A percentile compares a stretch with the other conserved stretches of the same genome.
These are phyloP conservation scores for Acronicta psi DNA, from an alignment of 2,888 invertebrate genomes.

Conservation along the genomic window DNA sequence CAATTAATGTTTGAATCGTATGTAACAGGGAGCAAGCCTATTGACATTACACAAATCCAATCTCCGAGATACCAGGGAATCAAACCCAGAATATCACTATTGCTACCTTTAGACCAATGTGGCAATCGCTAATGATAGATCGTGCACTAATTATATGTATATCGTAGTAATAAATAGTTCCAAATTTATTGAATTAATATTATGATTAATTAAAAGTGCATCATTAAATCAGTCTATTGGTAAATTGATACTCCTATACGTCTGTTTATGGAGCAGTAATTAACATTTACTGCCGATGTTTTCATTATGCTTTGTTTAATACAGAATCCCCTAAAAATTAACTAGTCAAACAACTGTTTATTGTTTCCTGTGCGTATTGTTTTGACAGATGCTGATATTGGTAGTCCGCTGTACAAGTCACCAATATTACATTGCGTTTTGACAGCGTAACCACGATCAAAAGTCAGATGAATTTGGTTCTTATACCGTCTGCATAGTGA, in stretches of 20 bases:
- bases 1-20: no score
- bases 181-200: neutral
- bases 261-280: slow-evolving; percentile 36
- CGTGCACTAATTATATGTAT: no score
- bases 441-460: slow-evolving; percentile 39
- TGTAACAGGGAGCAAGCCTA: no score
- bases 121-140: no score
- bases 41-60: no score
- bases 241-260: slow-evolving; percentile 36
- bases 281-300: slow-evolving; percentile 51
- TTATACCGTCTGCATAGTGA: slow-evolving; percentile 53
- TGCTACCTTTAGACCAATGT: no score
- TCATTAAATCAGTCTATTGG: slow-evolving; percentile 38
- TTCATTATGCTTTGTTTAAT: slow-evolving; percentile 50
- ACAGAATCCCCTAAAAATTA: slow-evolving; percentile 60
- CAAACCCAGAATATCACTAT: no score
- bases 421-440: slow-evolving; percentile 38
- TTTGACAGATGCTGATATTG: slow-evolving; percentile 80
- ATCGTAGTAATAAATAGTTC: no score
- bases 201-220: slow-evolving; percentile 18
- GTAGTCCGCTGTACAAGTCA: slow-evolving; percentile 48
- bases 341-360: slow-evolving; percentile 73
- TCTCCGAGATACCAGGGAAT: no score
- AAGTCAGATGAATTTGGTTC: slow-evolving; percentile 55
- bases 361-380: slow-evolving; percentile 80